Base-by-base conservation (phyloP, 2,888 invertebrate species). In the Lithophane ornitopus region DNA sequence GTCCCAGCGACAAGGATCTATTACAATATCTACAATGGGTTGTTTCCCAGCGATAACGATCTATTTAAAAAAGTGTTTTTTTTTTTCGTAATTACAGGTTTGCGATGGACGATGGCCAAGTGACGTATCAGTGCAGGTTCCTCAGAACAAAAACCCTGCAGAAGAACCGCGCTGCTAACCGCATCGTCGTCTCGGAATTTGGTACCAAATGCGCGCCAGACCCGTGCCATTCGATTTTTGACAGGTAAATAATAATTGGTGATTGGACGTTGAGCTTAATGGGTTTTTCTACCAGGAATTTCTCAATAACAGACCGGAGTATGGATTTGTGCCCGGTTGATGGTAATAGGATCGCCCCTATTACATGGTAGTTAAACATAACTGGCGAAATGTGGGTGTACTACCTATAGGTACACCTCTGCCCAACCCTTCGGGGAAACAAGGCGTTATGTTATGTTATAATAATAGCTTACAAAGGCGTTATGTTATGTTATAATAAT, bases 171-270 rank as follows among this genome's bases (percentile, higher is more conserved):
- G 97, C 97, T 0, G 98, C 98, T 0, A 97, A 98, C 83, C 97
- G 98, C 75, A 98, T 99, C 81, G 98, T 99, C 1, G 97, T 98
- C 8, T 98, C 98, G 0, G 98, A 99, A 91, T 99, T 99, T 91
- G 99, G 98, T 0, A 98, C 98, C 0, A 96, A 97, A 72, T 97
- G 97, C 0, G 97, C 97, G 3, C 98, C 98, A 0, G 99, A 99
- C 94, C 98, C 98, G 74, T 98, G 98, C 82, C 97, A 98, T 86
- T 97, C 97, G 16, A 98, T 98, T 84, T 98, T 98, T 85, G 97
- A 97, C 87, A 97, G 96, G 97, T 97, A 83, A 70, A 26, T 56
- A 56, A 26, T 56, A 14, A 26, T 56, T 12, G 6, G 12, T 34
- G 34, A 34, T 34, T 34, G 34, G 34, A 6, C 6, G 34, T 34